Evolutionary conservation across 2,113 vertebrate genomes (phyloP).

Genomic region (Polypterus bichir): DNA sequence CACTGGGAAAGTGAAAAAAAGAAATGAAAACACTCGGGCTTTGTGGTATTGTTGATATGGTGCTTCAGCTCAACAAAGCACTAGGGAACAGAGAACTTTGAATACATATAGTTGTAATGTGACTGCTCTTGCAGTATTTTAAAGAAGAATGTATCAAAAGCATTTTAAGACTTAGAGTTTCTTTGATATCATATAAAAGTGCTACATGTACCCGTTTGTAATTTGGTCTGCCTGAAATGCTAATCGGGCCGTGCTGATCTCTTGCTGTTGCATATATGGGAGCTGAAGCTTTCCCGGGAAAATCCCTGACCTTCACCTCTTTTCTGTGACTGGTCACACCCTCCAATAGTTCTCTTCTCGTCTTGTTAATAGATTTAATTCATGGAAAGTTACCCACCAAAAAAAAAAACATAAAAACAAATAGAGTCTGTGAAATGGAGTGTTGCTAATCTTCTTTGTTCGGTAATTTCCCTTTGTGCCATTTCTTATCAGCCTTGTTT

Average conservation of each 20-base stretch:
- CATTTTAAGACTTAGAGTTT: too few relatives aligned
- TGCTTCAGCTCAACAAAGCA: too few relatives aligned
- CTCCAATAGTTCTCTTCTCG: constrained; percentile 8
- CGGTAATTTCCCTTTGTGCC: constrained; percentile 28
- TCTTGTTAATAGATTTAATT: constrained; percentile 25
- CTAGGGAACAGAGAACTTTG: too few relatives aligned
- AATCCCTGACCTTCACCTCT: constrained; percentile 12
- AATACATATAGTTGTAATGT: too few relatives aligned
- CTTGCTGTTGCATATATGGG: constrained; percentile 29
- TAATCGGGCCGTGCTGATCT: constrained; percentile 16
- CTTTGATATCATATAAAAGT: not conserved
- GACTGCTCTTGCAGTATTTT: too few relatives aligned
- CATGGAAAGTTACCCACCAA: constrained; percentile 22
- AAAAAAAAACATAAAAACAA: too few relatives aligned
- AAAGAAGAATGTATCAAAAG: too few relatives aligned
- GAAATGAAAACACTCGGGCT: too few relatives aligned
- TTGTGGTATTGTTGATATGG: too few relatives aligned
- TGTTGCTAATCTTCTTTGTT: constrained; percentile 45
- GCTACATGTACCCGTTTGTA: constrained; percentile 19
- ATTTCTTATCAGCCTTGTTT: constrained; percentile 11
- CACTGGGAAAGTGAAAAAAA: too few relatives aligned
- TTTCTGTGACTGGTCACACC: too few relatives aligned
- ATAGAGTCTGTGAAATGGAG: constrained; percentile 43
- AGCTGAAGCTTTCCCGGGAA: constrained; percentile 18
- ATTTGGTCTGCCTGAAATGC: constrained; percentile 7